Conservation (phyloP, 2,113 vertebrate genomes). For the Gnathonemus longibarbis region DNA sequence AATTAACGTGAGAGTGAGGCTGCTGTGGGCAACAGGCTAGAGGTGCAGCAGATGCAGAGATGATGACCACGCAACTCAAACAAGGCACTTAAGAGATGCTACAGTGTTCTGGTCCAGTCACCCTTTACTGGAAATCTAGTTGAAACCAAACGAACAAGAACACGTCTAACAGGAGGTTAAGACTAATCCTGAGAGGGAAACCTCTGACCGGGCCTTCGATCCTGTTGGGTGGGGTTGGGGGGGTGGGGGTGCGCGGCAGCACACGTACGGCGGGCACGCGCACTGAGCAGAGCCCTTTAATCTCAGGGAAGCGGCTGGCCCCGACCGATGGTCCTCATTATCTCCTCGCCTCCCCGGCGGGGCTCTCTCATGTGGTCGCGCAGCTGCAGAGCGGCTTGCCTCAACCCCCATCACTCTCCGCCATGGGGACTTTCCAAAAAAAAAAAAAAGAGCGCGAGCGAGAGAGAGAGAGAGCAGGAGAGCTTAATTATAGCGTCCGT, state of each 20-base stretch:
- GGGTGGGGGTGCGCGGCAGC: not conserved
- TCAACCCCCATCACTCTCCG: slow-evolving; percentile 54
- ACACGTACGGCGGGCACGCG: not conserved
- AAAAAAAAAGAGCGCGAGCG: slow-evolving; percentile 20
- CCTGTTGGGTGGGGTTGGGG: not conserved
- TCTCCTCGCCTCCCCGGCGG: slow-evolving; percentile 47
- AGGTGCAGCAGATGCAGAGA: not conserved
- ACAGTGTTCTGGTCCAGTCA: not conserved
- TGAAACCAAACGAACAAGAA: not conserved
- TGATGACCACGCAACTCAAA: not conserved
- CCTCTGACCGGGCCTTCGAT: not conserved
- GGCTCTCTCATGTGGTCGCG: slow-evolving; percentile 65
- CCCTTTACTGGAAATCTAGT: not conserved
- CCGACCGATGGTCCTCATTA: slow-evolving; percentile 67
- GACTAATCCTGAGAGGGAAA: not conserved
- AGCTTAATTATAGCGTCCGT: slow-evolving; percentile 22
- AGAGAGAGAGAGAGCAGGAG: slow-evolving; percentile 1
- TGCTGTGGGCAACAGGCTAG: not conserved
- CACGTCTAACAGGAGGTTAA: not conserved
- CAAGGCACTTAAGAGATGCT: not conserved
- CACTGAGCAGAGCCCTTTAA: slow-evolving; percentile 51
- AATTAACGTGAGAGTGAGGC: not conserved
- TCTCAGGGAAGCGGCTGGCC: slow-evolving; percentile 64
- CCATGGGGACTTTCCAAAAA: slow-evolving; percentile 62
- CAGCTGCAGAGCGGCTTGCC: slow-evolving; percentile 67